Conservation (phyloP, 2,888 invertebrate species). For the Papilio protenor region DNA sequence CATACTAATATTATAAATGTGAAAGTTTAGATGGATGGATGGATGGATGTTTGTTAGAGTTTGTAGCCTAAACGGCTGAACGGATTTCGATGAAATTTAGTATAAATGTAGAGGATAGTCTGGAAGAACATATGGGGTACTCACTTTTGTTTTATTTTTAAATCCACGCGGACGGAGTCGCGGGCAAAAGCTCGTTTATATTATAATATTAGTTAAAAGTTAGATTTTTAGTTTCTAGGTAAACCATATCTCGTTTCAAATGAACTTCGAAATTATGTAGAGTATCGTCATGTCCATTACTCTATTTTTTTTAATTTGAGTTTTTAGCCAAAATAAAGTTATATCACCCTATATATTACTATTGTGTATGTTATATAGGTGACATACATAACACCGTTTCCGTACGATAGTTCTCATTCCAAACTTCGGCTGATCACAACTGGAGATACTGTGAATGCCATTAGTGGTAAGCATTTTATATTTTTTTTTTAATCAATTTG, state of each 20-base stretch:
- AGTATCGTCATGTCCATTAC: neutral
- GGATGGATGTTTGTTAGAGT: too few relatives aligned
- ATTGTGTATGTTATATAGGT: constrained; percentile 52
- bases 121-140: too few relatives aligned
- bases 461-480: constrained; percentile 24
- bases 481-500: neutral
- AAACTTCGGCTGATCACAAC: constrained; percentile 56
- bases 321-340: neutral
- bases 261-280: neutral
- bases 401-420: constrained; percentile 48
- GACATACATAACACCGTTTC: constrained; percentile 57
- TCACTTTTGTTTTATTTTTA: too few relatives aligned
- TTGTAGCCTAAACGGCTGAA: too few relatives aligned
- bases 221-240: neutral
- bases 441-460: constrained; percentile 42
- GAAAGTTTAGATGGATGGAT: too few relatives aligned
- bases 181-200: too few relatives aligned
- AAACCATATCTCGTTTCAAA: neutral
- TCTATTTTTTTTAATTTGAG: neutral
- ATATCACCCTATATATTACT: constrained; percentile 8
- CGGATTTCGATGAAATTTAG: too few relatives aligned
- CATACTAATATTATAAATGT: too few relatives aligned
- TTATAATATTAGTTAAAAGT: too few relatives aligned
- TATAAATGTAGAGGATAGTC: too few relatives aligned
- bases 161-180: too few relatives aligned